Percentiles rank a stretch among this genome's conserved stretches.
Evolutionary conservation across 2,113 vertebrate species (phyloP).

Genomic region (Ptychochromis oligacanthus): DNA sequence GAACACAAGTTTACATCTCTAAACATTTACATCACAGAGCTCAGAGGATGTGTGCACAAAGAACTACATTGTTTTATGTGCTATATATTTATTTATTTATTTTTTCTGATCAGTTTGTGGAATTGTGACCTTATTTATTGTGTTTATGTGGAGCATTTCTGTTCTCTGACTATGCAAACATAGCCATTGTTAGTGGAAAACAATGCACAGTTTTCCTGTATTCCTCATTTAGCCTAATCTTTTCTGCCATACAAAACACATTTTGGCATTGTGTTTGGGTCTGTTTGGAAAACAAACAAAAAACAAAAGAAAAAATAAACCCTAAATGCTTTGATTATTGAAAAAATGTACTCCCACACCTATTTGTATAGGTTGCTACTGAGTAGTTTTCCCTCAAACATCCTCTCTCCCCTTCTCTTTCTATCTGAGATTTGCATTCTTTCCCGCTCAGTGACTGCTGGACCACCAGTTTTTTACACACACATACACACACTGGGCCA

Average conservation of each 20-base stretch:
- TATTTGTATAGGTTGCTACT: neutral
- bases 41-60: neutral
- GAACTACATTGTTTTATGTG: neutral
- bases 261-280: neutral
- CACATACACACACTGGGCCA: constrained; percentile 39
- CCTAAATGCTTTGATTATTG: fast-evolving
- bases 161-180: too few species aligned
- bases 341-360: neutral
- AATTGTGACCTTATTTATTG: neutral
- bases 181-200: too few species aligned
- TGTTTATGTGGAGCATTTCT: neutral
- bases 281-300: neutral
- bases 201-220: neutral
- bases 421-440: constrained; percentile 34
- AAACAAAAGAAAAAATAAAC: too few species aligned
- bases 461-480: constrained; percentile 35
- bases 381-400: neutral
- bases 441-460: constrained; percentile 16
- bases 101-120: neutral
- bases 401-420: neutral
- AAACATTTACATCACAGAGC: neutral
- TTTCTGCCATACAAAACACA: neutral
- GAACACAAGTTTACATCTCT: neutral
- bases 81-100: too few species aligned
- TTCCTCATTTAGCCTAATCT: fast-evolving